Evolutionary conservation across 2,888 invertebrate genomes (phyloP).

Genomic region (Antheraea assamensis): DNA sequence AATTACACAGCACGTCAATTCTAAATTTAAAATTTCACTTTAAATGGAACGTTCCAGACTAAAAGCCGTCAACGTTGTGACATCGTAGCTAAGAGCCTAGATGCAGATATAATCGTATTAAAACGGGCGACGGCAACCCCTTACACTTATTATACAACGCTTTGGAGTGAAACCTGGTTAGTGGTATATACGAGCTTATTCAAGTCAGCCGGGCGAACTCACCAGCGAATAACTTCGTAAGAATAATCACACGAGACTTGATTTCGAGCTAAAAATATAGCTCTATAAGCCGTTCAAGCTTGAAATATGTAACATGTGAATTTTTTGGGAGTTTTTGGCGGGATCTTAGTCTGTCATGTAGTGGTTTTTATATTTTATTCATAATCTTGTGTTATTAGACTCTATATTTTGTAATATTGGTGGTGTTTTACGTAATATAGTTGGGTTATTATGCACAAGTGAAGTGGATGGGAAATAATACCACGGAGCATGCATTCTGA

Average conservation of each 20-base stretch:
- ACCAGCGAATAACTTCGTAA: background rate
- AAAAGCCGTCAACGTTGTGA: constrained; percentile 38
- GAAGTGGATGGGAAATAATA: too few relatives aligned
- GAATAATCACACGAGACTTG: constrained; percentile 4
- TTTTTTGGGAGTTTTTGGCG: too few relatives aligned
- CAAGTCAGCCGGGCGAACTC: background rate
- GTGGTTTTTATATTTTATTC: too few relatives aligned
- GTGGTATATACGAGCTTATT: constrained; percentile 21
- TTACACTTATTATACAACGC: constrained; percentile 37
- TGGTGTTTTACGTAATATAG: too few relatives aligned
- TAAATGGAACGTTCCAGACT: constrained; percentile 37
- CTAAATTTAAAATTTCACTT: constrained; percentile 35
- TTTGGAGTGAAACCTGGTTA: constrained; percentile 45
- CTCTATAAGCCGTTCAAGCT: background rate
- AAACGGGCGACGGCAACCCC: constrained; percentile 45
- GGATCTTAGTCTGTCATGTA: too few relatives aligned
- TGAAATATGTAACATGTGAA: background rate
- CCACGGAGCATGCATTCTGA: too few relatives aligned
- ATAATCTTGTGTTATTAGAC: too few relatives aligned
- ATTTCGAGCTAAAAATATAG: background rate
- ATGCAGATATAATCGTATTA: constrained; percentile 70
- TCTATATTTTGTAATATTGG: too few relatives aligned
- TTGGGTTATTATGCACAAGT: too few relatives aligned
- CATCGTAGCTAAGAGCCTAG: constrained; percentile 33
- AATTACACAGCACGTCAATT: constrained; percentile 33